Base-by-base conservation (phyloP, 2,797 vertebrate species). In the Esox lucius region DNA sequence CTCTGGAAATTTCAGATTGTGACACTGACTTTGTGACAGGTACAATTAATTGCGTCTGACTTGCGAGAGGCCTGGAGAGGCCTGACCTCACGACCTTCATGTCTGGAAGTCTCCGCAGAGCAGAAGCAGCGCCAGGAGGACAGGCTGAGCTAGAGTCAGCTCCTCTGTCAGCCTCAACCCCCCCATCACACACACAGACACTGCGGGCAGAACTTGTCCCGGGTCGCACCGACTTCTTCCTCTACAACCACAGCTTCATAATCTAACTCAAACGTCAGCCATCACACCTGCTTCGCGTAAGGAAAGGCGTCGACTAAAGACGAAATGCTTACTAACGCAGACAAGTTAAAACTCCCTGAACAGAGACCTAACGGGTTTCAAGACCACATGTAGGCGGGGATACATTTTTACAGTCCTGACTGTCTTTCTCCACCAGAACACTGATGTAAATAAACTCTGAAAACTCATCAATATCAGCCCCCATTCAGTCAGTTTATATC, bases 21-120 rank as follows among this genome's bases (percentile, higher is more conserved):
- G 86, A 83, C 85, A 89, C 81, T 87, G 86, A 82, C 80, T 83
- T 78, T 73, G 73, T 81, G 83, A 91, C 83, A 70, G 80, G 80
- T 73, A 83, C 83, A 81, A 87, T 92, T 93, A 91, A 90, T 86
- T 82, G 86, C 73, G 74, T 73, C 80, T 83, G 81, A 83, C 69
- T 84, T 78, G 64, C 64, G 62, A 16, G 48, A 78, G 66, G 71
- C 78, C 82, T 82, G 77, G 46, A 80, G 81, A 79, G 79, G 76
- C 16, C 42, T 87, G 88, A 89, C 84, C 86, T 68, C 42, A 5
- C 48, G 76, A 68, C 80, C 80, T 39, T 6, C 49, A 73, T 78
- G 66, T 48, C 19, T n/a, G 48, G 70, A 80, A 69, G 78, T 81
- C 80, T 87, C 78, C 22, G 76, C 71, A 66, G 74, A n/a, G 31